These are phyloP conservation scores for Latrodectus elegans DNA, from an alignment of 2,888 invertebrate genomes.

Conservation along the genomic window DNA sequence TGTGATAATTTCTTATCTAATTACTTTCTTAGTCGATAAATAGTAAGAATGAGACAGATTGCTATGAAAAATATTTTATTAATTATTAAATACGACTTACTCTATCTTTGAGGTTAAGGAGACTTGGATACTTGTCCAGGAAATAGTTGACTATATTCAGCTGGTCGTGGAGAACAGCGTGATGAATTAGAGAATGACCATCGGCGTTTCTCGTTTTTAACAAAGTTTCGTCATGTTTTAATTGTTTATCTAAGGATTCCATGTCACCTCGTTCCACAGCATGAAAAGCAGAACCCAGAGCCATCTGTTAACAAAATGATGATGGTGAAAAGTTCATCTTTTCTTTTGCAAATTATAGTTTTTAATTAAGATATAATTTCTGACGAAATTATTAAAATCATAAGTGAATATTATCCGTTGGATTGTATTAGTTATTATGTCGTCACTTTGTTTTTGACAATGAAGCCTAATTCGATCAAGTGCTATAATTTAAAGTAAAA, in stretches of 20 bases:
- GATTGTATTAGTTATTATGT: too few relatives aligned
- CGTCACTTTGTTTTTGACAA: too few relatives aligned
- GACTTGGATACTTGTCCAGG: constrained; percentile 58
- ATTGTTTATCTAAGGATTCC: constrained; percentile 50
- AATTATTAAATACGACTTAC: constrained; percentile 17
- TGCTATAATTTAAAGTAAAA: too few relatives aligned
- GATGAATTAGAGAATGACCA: constrained; percentile 69
- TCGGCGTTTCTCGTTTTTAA: constrained; percentile 69
- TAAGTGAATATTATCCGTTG: too few relatives aligned
- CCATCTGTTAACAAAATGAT: constrained; percentile 41
- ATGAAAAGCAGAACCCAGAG: constrained; percentile 67
- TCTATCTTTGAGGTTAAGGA: constrained; percentile 67
- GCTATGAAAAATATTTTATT: too few relatives aligned
- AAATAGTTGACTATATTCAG: constrained; percentile 69
- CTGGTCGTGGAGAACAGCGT: constrained; percentile 70
- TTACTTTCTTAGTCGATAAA: too few relatives aligned
- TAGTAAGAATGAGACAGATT: too few relatives aligned
- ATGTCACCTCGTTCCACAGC: constrained; percentile 70
- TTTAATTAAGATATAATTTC: too few relatives aligned
- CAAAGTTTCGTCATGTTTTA: constrained; percentile 62
- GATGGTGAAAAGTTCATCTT: neutral
- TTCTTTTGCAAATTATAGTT: too few relatives aligned
- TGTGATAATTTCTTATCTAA: too few relatives aligned
- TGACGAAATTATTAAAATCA: too few relatives aligned
- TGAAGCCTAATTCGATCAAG: too few relatives aligned